Evolutionary conservation across 2,113 vertebrate species (phyloP).

Genomic region (Crotalus helleri): DNA sequence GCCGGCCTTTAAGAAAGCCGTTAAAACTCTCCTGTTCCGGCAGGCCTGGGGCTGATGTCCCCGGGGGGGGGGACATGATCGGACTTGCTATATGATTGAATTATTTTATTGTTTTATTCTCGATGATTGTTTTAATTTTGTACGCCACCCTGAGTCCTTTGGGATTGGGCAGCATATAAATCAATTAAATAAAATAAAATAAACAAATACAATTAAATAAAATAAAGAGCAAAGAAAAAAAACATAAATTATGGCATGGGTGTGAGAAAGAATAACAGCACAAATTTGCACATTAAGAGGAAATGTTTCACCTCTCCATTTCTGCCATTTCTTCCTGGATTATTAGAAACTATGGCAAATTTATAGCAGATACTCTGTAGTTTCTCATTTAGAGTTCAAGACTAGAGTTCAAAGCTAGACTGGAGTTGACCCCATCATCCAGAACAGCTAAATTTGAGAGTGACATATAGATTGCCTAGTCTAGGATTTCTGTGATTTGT

Average conservation of each 20-base stretch:
- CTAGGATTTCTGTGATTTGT: conserved; percentile 6
- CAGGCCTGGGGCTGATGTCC: too few species aligned
- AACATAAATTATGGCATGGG: not conserved
- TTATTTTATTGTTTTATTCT: too few species aligned
- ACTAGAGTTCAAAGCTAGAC: too few species aligned
- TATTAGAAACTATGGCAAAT: not conserved
- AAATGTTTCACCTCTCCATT: not conserved
- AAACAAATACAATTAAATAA: too few species aligned
- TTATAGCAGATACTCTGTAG: not conserved
- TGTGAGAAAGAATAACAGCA: not conserved
- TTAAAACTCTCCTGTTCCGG: too few species aligned
- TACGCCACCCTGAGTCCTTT: too few species aligned
- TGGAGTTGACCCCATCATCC: not conserved
- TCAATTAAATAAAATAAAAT: too few species aligned
- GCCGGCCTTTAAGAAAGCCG: too few species aligned
- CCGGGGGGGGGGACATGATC: too few species aligned
- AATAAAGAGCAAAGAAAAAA: not conserved
- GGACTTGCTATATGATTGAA: too few species aligned
- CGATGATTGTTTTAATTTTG: too few species aligned
- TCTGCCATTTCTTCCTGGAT: not conserved
- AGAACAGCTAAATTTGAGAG: conserved; percentile 9
- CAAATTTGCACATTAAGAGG: not conserved
- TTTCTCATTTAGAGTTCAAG: not conserved
- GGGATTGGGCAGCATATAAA: too few species aligned
- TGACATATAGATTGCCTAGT: not conserved